Conservation (phyloP, 2,797 vertebrate species). For the Sternotherus odoratus region DNA sequence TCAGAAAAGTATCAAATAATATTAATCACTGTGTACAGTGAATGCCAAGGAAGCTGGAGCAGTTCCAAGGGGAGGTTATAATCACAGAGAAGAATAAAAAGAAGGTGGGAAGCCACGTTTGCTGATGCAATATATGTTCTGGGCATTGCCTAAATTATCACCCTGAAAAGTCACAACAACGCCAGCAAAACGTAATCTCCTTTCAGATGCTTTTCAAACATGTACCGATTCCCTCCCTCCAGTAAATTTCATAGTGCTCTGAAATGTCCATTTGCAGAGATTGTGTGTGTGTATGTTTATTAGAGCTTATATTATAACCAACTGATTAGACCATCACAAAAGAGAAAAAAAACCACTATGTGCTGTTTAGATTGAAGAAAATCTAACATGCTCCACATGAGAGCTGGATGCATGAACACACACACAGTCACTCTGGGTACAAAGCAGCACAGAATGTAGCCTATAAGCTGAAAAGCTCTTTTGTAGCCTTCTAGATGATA, state of each 20-base stretch:
- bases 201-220: not conserved
- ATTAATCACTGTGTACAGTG: not conserved
- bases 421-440: not conserved
- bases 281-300: not conserved
- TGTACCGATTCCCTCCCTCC: accelerated
- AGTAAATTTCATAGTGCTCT: not conserved
- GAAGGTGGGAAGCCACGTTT: not conserved
- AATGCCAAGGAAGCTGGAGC: not conserved
- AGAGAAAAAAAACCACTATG: not conserved
- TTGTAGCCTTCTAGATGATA: not conserved
- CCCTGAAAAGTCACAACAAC: not conserved
- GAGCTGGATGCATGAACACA: accelerated
- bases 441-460: not conserved
- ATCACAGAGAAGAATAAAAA: accelerated
- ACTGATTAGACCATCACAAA: not conserved
- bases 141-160: not conserved
- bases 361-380: not conserved
- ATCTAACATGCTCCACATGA: not conserved
- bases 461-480: not conserved
- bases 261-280: not conserved
- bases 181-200: accelerated
- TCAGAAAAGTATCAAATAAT: not conserved
- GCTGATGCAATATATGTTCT: not conserved
- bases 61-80: not conserved
- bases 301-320: not conserved